Evolutionary conservation across 2,888 invertebrate species (phyloP).

Genomic region (Dasypolia templi): DNA sequence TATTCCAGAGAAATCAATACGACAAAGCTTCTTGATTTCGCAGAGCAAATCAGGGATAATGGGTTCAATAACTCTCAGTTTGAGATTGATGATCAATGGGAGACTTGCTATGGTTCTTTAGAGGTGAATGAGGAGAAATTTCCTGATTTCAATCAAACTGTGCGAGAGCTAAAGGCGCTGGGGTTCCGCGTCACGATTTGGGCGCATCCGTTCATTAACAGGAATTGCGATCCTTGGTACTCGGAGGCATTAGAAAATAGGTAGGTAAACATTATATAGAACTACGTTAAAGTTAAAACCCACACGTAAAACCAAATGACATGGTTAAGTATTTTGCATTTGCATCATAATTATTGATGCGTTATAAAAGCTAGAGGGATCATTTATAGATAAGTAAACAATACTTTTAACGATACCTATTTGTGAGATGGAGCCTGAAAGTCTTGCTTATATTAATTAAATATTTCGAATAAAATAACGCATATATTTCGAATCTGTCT

Average conservation of each 20-base stretch:
- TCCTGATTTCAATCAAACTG: conserved; percentile 91
- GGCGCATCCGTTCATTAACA: conserved; percentile 96
- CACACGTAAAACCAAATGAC: not conserved
- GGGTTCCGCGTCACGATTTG: conserved; percentile 95
- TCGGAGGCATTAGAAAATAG: conserved; percentile 89
- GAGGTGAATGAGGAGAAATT: conserved; percentile 93
- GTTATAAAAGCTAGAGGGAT: not conserved
- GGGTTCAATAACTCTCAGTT: conserved; percentile 93
- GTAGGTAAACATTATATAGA: conserved; percentile 77
- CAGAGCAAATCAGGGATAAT: conserved; percentile 91
- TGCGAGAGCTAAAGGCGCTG: conserved; percentile 90
- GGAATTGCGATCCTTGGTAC: conserved; percentile 92
- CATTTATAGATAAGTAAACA: not conserved
- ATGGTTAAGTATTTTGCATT: not conserved
- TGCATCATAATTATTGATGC: not conserved
- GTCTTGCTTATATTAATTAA: not conserved
- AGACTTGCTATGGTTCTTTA: conserved; percentile 95
- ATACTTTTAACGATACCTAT: not conserved
- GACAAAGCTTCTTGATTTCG: conserved; percentile 91
- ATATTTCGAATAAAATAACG: too few species aligned
- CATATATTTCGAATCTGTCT: too few species aligned
- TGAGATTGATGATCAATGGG: conserved; percentile 97
- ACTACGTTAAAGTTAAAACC: not conserved
- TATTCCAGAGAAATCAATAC: conserved; percentile 92
- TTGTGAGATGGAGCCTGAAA: too few species aligned